A percentile compares a stretch with the other conserved stretches of the same genome.
Conservation (phyloP, 1,140 invertebrate species). For the Drosophila mauritiana region DNA sequence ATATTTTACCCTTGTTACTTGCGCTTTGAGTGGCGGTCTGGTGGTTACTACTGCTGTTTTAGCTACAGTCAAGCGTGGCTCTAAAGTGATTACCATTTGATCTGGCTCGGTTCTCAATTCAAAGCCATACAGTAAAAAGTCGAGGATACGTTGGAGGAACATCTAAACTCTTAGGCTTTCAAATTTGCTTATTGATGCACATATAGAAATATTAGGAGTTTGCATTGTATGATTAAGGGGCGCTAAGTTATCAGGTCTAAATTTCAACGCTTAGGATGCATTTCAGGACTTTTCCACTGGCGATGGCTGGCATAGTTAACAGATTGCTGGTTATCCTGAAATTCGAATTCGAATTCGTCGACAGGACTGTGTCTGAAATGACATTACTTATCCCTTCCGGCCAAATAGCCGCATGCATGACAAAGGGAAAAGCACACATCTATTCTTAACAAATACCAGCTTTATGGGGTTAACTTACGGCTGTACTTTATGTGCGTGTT, state of each 20-base stretch:
- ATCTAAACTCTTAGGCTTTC: background rate
- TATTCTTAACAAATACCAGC: background rate
- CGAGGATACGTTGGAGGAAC: background rate
- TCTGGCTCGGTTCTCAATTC: background rate
- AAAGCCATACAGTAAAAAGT: background rate
- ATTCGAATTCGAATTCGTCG: too few species aligned
- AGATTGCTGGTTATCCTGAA: too few species aligned
- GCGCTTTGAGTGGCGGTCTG: constrained; percentile 5
- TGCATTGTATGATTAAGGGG: too few species aligned
- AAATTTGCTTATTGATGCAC: background rate
- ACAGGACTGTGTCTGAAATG: background rate
- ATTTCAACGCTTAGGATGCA: too few species aligned
- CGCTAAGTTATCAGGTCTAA: too few species aligned
- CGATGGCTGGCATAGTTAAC: too few species aligned
- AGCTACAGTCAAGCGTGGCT: background rate
- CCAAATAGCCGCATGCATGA: background rate
- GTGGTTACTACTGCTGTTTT: background rate
- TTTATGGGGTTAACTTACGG: constrained; percentile 6
- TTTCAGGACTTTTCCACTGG: too few species aligned
- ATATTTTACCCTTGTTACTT: constrained; percentile 14
- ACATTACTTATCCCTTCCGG: background rate
- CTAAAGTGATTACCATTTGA: background rate
- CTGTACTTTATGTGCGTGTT: constrained; percentile 3
- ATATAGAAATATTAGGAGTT: too few species aligned
- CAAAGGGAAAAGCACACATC: background rate